Evolutionary conservation across 2,113 vertebrate species (phyloP), one percentile per base, ranked within the genome.

Genomic region (Heterocephalus glaber): DNA sequence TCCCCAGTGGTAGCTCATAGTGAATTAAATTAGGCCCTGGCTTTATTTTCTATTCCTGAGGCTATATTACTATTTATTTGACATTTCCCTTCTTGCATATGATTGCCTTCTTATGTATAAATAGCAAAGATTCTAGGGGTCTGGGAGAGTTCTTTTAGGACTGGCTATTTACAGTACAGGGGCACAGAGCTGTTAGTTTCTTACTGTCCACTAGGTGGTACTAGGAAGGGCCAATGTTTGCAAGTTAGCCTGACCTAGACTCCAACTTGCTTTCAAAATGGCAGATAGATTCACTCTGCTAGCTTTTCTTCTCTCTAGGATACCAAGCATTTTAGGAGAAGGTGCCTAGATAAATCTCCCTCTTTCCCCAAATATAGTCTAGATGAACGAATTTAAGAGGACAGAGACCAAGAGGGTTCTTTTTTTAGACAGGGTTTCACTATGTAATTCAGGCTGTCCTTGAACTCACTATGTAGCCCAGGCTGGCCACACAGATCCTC

Each of bases 131-230:
- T 84, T 93, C 76, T 84, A 54, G 56, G 26, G 38, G 86, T 92
- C 66, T 89, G 72, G 47, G 89, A 79, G 38, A 83, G 24, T 91
- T 90, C 63, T 86, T 89, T 72, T 82, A 82, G 83, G 35, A 89
- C n/a, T 44, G 52, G 66, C 30, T 49, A 3, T 84, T 90, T 94
- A 54, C 58, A 38, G 28, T 84, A 7, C 54, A 19, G 1, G 38
- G 56, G 13, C 33, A 86, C 22, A 77, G 49, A 94, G 16, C 35
- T 88, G 47, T 38, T 94, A 66, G 14, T 56, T 90, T 95, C 74
- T 79, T 80, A 20, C 68, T 72, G 41, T 95, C 91, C 93, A 92
- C 91, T 92, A 97, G 97, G 65, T 92, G 93, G 93, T 92, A 72
- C 86, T 79, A 54, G 60, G 70, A 97, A 70, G 66, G 58, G 24